Evolutionary conservation across 1,140 invertebrate species (phyloP).

Genomic region (Eupristina koningsbergeri): DNA sequence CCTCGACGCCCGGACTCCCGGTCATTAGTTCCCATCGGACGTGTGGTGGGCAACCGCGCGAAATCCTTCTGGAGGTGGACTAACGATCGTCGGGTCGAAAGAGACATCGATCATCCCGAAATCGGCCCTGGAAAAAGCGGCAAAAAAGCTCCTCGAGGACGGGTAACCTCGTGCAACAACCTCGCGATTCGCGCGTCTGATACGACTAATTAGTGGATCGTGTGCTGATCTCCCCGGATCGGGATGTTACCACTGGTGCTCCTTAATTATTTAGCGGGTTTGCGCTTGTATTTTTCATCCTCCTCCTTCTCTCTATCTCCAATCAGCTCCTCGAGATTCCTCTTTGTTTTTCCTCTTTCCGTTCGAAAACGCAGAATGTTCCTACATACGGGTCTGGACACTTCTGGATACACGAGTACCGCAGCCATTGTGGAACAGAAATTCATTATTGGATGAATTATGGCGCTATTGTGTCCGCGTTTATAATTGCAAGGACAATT

Average conservation of each 20-base stretch:
- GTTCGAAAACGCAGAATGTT: background rate
- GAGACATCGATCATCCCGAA: constrained; percentile 46
- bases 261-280: constrained; percentile 33
- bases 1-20: constrained; percentile 24
- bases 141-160: background rate
- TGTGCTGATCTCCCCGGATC: constrained; percentile 21
- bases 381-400: background rate
- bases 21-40: constrained; percentile 40
- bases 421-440: background rate
- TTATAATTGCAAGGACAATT: background rate
- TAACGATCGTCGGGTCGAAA: constrained; percentile 46
- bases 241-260: background rate
- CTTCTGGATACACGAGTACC: background rate
- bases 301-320: background rate
- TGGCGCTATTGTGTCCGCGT: background rate
- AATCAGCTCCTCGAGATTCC: background rate
- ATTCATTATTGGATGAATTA: background rate
- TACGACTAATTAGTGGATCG: constrained; percentile 41
- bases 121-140: background rate
- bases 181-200: background rate
- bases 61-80: background rate
- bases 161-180: background rate
- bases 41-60: background rate
- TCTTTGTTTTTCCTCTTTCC: background rate
- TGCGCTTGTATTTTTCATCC: background rate